Evolutionary conservation across 2,888 invertebrate species (phyloP), one percentile per base, ranked within the genome.

Genomic region (Spicauda simplicius): DNA sequence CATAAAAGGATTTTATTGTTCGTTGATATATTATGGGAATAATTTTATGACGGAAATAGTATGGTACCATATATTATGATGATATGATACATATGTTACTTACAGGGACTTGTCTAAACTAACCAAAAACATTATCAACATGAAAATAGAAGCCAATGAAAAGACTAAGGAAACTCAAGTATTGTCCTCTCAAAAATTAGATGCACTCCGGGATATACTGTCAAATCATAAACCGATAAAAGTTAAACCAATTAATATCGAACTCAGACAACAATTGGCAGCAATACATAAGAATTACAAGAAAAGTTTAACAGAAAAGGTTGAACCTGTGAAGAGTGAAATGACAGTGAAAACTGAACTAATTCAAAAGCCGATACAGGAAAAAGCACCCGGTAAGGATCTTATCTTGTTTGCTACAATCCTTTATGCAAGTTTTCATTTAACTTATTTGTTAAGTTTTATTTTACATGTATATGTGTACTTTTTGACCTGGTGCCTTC

Each of bases 191-290:
- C 87, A 87, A n/a, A 95, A 95, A 80, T 78, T 92, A 0, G 90
- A 93, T 50, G 93, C 93, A 1, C 82, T 95, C 1, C 83, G 93
- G 69, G 90, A 93, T 45, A 83, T 93, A 74, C 80, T 95, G 0
- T 88, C 91, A 0, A 93, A 94, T 66, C 91, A 93, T 70, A 93
- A 94, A 70, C 91, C 94, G 0, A 81, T 88, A 0, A 93, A 91
- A 76, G 90, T 95, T 3, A 93, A 94, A 68, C 93, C 94, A 0
- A 87, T 91, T 0, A 94, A 87, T 52, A 83, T 92, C 0, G 92
- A 94, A 77, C 81, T 91, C 66, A 77, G 84, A 2, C 85, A 91
- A 57, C 89, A 91, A 30, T 76, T 92, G 59, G 85, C 85, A 0
- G 80, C 83, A 0, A 83, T 91, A 83, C 84, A 81, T 48, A 72